Base-by-base conservation (phyloP, 2,888 invertebrate species). In the Cataglyphis cursor region DNA sequence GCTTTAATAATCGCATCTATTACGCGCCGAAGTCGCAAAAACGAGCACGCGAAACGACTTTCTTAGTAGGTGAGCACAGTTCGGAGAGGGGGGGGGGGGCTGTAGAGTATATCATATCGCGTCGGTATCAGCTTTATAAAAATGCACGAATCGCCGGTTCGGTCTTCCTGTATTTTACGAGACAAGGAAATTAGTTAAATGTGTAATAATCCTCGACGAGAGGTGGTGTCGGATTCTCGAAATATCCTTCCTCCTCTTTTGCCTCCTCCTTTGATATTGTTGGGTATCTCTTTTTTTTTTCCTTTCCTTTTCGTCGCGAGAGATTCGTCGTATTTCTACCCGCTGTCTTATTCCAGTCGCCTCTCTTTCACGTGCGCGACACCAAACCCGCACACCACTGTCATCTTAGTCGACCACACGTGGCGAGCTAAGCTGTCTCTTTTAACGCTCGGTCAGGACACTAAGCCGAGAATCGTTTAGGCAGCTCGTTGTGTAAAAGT, bases 101-200 rank as follows among this genome's bases (percentile, higher is more conserved):
- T 85, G 28, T 31, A 44, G 68, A 70, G 76, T 28, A 54, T 62
- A 59, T 64, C 48, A 48, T 62, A 44, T 66, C 48, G 62, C 78
- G 78, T 78, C 81, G 88, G 41, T 74, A 54, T 85, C 85, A 86
- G 64, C 87, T 92, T 91, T 88, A 85, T 73, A 87, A 78, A 86
- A 72, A 82, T 73, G 68, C 83, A 51, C 82, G 83, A 78, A 81
- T 72, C 84, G 41, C 72, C 84, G 73, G 82, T 78, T 41, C 72
- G 88, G 84, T 92, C 91, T 91, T 91, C 88, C 83, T 85, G 85
- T 91, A 90, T 88, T 93, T 94, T 93, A 93, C 90, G 93, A 93
- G 93, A 93, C 93, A 93, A 89, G 92, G 92, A 93, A 93, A 94
- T 94, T 94, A 93, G 93, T 93, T 94, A 91, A 94, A 93, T 93